Evolutionary conservation across 2,888 invertebrate species (phyloP), one percentile per base, ranked within the genome.

Genomic region (Heteromurus nitidus): DNA sequence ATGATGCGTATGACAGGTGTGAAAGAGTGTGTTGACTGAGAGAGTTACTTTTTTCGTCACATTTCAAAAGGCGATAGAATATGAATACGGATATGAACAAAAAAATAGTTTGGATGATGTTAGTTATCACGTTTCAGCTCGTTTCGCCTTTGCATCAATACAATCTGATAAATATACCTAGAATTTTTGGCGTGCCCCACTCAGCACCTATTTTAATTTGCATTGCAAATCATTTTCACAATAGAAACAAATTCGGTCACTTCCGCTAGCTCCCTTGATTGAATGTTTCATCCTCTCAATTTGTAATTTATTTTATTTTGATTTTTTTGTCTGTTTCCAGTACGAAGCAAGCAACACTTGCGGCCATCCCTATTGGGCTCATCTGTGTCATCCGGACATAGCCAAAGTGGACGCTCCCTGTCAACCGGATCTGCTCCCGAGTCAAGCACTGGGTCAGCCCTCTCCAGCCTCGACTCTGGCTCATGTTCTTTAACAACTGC

Each of bases 291-390:
- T 36, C 36, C 36, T 36, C 36, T 36, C 5, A 5, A 36, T 36
- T 36, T 36, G n/a, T n/a, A n/a, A 62, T 31, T 30, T 13, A 53
- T 28, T 26, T 24, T 67, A 53, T 44, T 60, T 9, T 68, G 1
- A 18, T 11, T 69, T 7, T 68, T 69, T 62, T 69, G n/a, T 50
- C n/a, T n/a, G n/a, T 68, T 60, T 81, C n/a, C 64, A 87, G 87
- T 87, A 20, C 84, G 87, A 67, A 86, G 85, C 67, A 87, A 87
- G 67, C 83, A 84, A 42, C 85, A 83, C 70, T 72, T 86, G 18
- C 84, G 87, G 11, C 85, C 87, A 24, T 86, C 87, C n/a, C 73
- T 87, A 3, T 28, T 85, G 44, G 80, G 82, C 53, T 86, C 84
- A 50, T 75, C 76, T 13, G 85, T 85, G 16, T 84, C 84, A 9